Conservation (phyloP, 2,888 invertebrate genomes). For the Colostygia pectinataria region DNA sequence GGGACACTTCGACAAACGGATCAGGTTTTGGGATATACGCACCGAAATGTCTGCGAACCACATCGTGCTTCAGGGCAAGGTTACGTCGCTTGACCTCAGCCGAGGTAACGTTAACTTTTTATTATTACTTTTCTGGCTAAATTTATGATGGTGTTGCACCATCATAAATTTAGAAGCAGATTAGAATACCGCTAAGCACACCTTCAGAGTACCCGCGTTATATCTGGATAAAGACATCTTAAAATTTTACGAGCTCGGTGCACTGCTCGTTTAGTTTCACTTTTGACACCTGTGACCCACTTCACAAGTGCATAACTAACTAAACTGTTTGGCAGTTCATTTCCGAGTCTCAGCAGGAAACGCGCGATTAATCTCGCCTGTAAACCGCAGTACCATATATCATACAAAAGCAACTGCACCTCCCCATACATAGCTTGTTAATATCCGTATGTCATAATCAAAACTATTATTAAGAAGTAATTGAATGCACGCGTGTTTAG, state of each 20-base stretch:
- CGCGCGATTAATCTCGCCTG: slow-evolving; percentile 37
- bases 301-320: slow-evolving; percentile 29
- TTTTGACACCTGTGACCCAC: slow-evolving; percentile 32
- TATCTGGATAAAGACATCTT: slow-evolving; percentile 20
- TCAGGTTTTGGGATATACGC: slow-evolving; percentile 98
- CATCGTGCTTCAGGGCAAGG: slow-evolving; percentile 94
- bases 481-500: slow-evolving; percentile 68
- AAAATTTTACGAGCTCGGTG: slow-evolving; percentile 28
- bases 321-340: slow-evolving; percentile 33
- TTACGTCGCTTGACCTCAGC: slow-evolving; percentile 96
- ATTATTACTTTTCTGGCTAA: slow-evolving; percentile 20
- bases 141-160: slow-evolving; percentile 15
- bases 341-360: slow-evolving; percentile 34
- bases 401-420: slow-evolving; percentile 43
- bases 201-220: slow-evolving; percentile 6
- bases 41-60: slow-evolving; percentile 93
- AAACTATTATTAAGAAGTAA: slow-evolving; percentile 62
- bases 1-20: slow-evolving; percentile 98
- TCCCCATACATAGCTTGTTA: slow-evolving; percentile 52
- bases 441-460: slow-evolving; percentile 50
- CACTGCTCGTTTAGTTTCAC: slow-evolving; percentile 30
- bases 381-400: slow-evolving; percentile 44
- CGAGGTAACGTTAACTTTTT: slow-evolving; percentile 84
- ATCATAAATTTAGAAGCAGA: slow-evolving; percentile 22
- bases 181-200: slow-evolving; percentile 27